Evolutionary conservation across 2,113 vertebrate genomes (phyloP), one percentile per base, ranked within the genome.

Genomic region (Scolopax mira): DNA sequence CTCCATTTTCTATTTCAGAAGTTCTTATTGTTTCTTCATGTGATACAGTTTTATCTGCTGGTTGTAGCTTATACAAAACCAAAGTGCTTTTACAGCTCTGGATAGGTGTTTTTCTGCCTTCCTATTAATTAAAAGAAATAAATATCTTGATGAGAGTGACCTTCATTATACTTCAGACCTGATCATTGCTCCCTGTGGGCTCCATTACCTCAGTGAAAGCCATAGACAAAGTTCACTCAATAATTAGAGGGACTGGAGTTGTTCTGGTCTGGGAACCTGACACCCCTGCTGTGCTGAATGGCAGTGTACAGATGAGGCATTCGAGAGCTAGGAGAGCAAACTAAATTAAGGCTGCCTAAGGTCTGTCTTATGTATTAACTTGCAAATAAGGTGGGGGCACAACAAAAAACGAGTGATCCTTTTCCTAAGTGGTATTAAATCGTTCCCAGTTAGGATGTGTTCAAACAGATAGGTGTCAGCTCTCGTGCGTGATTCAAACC

Each of bases 261-360:
- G 93, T 83, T 97, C 93, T 96, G 94, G 93, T 95, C 93, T 86
- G 82, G 89, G 93, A 96, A 96, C 77, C 83, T 67, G 83, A 88
- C 93, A 90, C 79, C 77, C 95, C 92, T 88, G 92, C 94, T 93
- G 95, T 81, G 92, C 85, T 93, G 88, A 96, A 93, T 93, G 89
- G 93, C 96, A 92, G 72, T 44, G 72, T 75, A 93, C 95, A 95
- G 92, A 93, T 97, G 90, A 96, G 48, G 69, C 88, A 93, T 74
- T 80, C 0, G 0, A 78, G 64, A 88, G 33, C 88, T 73, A 41
- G 51, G 79, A 90, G 60, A 84, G 42, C 72, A 86, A 90, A 72
- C n/a, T 78, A 90, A 90, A 93, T 94, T 66, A 94, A 94, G 64
- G 35, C 86, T 94, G 72, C 65, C 72, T 84, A 41, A 80, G 60